phyloP scores from a whole-genome alignment of 2,888 invertebrate genomes.

The Alsophila aescularia region DNA sequence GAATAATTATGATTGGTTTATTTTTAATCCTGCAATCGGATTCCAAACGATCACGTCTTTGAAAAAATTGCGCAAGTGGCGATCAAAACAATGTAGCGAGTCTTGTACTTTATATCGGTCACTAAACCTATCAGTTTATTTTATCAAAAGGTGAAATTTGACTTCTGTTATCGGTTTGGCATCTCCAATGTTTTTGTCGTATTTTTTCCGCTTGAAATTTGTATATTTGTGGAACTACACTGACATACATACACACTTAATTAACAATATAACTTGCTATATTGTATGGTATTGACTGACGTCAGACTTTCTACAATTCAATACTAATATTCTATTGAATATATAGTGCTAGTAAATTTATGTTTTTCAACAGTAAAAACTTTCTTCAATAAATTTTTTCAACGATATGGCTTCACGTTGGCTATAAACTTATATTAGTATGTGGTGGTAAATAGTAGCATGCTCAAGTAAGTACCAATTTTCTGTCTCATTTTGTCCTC shows the following conservation, averaged over 20 bases:
- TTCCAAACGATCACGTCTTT: conserved; percentile 14
- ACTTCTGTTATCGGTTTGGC: neutral
- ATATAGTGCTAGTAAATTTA: neutral
- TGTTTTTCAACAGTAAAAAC: neutral
- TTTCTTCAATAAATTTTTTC: neutral
- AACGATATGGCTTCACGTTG: neutral
- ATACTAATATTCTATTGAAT: too few relatives aligned
- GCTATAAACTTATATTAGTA: neutral
- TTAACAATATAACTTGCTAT: too few relatives aligned
- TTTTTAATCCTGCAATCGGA: conserved; percentile 15
- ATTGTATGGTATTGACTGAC: too few relatives aligned
- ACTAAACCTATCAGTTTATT: neutral
- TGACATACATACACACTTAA: too few relatives aligned
- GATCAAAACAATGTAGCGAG: conserved; percentile 7
- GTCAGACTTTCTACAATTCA: too few relatives aligned
- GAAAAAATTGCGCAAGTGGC: conserved; percentile 10
- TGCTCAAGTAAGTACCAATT: neutral
- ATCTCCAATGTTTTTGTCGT: too few relatives aligned
- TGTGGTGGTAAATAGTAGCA: neutral
- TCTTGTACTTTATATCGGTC: conserved; percentile 15
- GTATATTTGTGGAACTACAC: too few relatives aligned
- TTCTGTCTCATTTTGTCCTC: neutral
- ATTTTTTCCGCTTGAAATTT: too few relatives aligned
- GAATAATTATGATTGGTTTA: conserved; percentile 17
- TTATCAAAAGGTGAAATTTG: too few relatives aligned